Percentiles rank a stretch among this genome's conserved stretches.
These are phyloP conservation scores for Polia nebulosa DNA, from an alignment of 2,888 invertebrate genomes.

Conservation along the genomic window DNA sequence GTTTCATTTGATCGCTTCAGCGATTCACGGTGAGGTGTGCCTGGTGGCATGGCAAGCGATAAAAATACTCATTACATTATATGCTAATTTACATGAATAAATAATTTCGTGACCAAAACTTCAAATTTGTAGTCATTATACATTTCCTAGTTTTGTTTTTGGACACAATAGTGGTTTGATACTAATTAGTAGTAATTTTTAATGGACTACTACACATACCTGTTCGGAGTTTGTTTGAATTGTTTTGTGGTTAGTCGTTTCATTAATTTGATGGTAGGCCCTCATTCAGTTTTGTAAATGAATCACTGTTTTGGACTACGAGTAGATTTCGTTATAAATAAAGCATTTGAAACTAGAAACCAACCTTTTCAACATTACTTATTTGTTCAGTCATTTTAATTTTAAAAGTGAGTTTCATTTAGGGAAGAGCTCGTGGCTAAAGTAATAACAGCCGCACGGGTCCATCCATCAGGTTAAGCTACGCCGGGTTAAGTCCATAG, in stretches of 20 bases:
- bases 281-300: constrained; percentile 15
- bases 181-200: constrained; percentile 44
- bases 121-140: neutral
- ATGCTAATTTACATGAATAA: constrained; percentile 52
- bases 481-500: no score
- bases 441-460: no score
- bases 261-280: constrained; percentile 24
- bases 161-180: constrained; percentile 8
- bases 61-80: constrained; percentile 61
- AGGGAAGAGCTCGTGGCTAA: no score
- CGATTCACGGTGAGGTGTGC: constrained; percentile 79
- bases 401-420: no score
- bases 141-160: constrained; percentile 18
- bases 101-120: constrained; percentile 17
- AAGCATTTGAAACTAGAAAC: neutral
- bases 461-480: no score
- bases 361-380: neutral
- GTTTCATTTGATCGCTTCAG: constrained; percentile 84
- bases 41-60: constrained; percentile 55
- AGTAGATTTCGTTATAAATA: constrained; percentile 1
- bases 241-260: constrained; percentile 32
- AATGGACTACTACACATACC: constrained; percentile 15
- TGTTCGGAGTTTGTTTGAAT: constrained; percentile 36
- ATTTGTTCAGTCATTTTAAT: constrained; percentile 1
- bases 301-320: constrained; percentile 6